These are phyloP conservation scores for Smittia sp. DNA, from an alignment of 2,888 invertebrate species.

Conservation along the genomic window DNA sequence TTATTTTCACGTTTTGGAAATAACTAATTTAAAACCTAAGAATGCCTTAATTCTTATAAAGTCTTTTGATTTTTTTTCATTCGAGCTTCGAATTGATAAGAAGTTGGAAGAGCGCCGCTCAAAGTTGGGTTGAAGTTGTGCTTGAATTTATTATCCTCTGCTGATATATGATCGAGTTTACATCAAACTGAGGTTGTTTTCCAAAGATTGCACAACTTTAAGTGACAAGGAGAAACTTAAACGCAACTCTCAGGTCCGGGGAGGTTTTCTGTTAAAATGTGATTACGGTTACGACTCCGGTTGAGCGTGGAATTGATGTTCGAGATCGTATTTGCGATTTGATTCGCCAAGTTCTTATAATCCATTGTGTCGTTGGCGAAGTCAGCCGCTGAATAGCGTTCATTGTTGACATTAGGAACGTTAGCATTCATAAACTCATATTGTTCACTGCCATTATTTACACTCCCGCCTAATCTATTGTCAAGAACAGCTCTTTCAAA, in stretches of 20 bases:
- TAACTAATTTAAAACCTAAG: neutral
- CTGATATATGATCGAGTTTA: no score
- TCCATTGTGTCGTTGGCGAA: slow-evolving; percentile 47
- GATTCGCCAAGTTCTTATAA: slow-evolving; percentile 49
- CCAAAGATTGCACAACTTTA: no score
- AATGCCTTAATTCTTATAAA: neutral
- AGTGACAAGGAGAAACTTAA: no score
- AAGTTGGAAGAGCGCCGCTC: neutral
- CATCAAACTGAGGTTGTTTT: no score
- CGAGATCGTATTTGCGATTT: slow-evolving; percentile 54
- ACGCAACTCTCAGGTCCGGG: slow-evolving; percentile 89
- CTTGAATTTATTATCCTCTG: no score
- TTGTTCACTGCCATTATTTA: neutral
- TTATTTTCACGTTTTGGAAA: neutral
- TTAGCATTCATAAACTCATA: slow-evolving; percentile 15
- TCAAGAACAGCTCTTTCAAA: slow-evolving; percentile 43
- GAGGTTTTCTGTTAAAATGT: slow-evolving; percentile 78
- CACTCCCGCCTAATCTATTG: slow-evolving; percentile 37
- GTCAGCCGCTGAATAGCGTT: slow-evolving; percentile 41
- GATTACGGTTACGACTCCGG: slow-evolving; percentile 62
- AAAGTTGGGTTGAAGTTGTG: no score
- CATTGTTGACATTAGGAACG: slow-evolving; percentile 38
- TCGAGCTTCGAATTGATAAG: neutral
- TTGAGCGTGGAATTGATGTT: slow-evolving; percentile 54
- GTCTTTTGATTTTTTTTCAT: slow-evolving; percentile 15